Base-by-base conservation (phyloP, 2,888 invertebrate genomes). In the Dermolepida albohirtum region DNA sequence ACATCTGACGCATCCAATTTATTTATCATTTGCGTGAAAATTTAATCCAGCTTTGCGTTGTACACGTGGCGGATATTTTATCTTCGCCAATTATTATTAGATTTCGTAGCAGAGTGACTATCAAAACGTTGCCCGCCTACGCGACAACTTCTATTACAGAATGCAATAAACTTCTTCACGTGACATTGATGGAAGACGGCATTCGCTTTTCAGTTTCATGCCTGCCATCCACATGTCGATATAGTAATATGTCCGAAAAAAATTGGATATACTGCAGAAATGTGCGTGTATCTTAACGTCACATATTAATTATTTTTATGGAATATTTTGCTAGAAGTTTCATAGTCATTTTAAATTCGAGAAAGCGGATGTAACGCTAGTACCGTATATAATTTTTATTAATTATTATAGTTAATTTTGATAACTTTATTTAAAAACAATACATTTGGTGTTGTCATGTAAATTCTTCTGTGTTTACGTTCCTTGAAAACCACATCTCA, bases 121-220 rank as follows among this genome's bases (percentile, higher is more conserved):
- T 47, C 59, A 62, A 62, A 62, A 29, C 12, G 27, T 47, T 47
- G 29, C 47, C 16, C 59, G 47, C 39, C 59, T 34, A 47, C 29
- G 47, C 49, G 59, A 62, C 59, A 62, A 11, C n/a, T 49, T 62
- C 59, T 47, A 62, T 62, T 62, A 62, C 59, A 62, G 59, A 47
- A 62, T 62, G 59, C 59, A 62, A 62, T 62, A 62, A 62, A 27
- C 22, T 62, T 62, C 43, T 57, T 49, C 47, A 47, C 27, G 14
- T 62, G 59, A 62, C 59, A 12, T 62, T 62, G 59, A 62, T 62
- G 59, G 59, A 62, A 62, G 59, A 49, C 34, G 34, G 47, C 59
- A 16, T 47, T 27, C 47, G 47, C 59, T 59, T 29, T 47, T 14
- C 39, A 29, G 59, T 47, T 43, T 12, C 57, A 43, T 57, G 43